These are phyloP conservation scores for Odontesthes bonariensis DNA, from an alignment of 2,113 vertebrate genomes.

Conservation along the genomic window DNA sequence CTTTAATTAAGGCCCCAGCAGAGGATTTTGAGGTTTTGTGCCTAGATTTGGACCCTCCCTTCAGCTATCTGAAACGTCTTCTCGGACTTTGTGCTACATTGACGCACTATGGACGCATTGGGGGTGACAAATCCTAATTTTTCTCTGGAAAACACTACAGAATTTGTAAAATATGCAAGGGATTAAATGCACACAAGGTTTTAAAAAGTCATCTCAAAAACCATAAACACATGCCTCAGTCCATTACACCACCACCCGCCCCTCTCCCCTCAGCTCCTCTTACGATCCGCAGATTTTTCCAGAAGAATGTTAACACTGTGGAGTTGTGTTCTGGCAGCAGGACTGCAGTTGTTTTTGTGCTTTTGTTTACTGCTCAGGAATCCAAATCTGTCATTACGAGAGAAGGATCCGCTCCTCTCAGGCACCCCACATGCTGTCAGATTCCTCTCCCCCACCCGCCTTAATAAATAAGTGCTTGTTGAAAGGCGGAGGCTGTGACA, in stretches of 20 bases:
- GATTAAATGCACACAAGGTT: conserved; percentile 28
- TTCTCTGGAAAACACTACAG: conserved; percentile 17
- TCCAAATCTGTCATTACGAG: conserved; percentile 32
- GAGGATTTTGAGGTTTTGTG: conserved; percentile 39
- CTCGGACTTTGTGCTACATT: conserved; percentile 10
- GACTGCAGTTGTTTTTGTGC: conserved; percentile 27
- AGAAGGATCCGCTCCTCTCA: not conserved
- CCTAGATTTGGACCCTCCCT: conserved; percentile 48
- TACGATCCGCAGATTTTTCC: conserved; percentile 41
- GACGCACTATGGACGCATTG: not conserved
- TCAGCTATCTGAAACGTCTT: conserved; percentile 20
- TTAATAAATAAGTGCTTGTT: conserved; percentile 40
- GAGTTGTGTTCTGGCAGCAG: conserved; percentile 32
- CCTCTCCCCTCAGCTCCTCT: conserved; percentile 24
- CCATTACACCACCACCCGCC: conserved; percentile 42
- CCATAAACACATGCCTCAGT: conserved; percentile 60
- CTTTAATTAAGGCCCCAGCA: conserved; percentile 46
- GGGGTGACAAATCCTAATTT: conserved; percentile 19
- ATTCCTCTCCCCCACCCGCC: conserved; percentile 7
- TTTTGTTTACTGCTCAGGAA: conserved; percentile 48
- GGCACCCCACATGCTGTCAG: conserved; percentile 9
- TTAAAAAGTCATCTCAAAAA: conserved; percentile 3
- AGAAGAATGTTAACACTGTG: conserved; percentile 45
- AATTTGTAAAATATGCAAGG: conserved; percentile 28
- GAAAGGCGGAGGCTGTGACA: conserved; percentile 24